A percentile compares a stretch with the other conserved stretches of the same genome.
Evolutionary conservation across 2,888 invertebrate genomes (phyloP).

Genomic region (Napeogenes sylphis): DNA sequence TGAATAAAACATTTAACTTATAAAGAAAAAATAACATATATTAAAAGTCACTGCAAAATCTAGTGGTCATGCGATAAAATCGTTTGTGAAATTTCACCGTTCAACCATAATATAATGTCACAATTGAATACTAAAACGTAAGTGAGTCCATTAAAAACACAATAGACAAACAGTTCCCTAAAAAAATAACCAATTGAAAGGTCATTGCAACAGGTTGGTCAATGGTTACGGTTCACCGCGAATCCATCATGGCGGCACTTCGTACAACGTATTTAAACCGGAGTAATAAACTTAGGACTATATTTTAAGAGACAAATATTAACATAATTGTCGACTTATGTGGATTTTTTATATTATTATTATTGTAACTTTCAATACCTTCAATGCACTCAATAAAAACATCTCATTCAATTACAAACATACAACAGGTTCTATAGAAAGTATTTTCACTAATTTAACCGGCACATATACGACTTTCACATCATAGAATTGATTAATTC

Average conservation of each 20-base stretch:
- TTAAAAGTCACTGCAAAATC: no score
- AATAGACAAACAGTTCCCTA: background rate
- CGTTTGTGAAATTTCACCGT: background rate
- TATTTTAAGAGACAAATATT: background rate
- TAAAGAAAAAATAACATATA: no score
- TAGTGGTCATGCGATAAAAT: background rate
- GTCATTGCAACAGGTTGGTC: conserved; percentile 6
- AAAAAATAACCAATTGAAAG: conserved; percentile 7
- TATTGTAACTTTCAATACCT: background rate
- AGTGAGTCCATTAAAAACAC: background rate
- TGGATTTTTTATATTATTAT: background rate
- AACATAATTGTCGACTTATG: no score
- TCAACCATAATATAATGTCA: background rate
- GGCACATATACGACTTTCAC: conserved; percentile 2
- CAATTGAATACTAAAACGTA: background rate
- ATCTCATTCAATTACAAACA: conserved; percentile 5
- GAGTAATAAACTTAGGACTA: background rate
- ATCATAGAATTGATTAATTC: conserved; percentile 4
- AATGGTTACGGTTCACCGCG: conserved; percentile 2
- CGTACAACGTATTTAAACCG: background rate
- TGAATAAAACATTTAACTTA: no score
- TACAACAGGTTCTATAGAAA: conserved; percentile 6
- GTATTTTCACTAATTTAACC: conserved; percentile 1
- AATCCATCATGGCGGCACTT: conserved; percentile 2
- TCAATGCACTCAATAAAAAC: background rate